Evolutionary conservation across 2,888 invertebrate genomes (phyloP), one percentile per base, ranked within the genome.

Genomic region (Eupithecia exiguata): DNA sequence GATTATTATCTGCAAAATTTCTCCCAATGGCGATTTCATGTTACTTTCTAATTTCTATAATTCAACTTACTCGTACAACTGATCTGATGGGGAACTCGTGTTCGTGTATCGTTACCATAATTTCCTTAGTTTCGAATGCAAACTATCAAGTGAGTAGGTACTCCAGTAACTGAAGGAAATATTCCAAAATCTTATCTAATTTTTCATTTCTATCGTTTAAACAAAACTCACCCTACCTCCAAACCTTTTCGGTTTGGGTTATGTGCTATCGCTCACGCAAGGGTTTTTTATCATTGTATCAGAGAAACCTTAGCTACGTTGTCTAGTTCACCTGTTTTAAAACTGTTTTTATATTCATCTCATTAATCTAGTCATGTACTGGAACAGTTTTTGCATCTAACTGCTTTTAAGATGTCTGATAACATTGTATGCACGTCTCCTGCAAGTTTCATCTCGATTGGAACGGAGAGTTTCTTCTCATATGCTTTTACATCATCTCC

Each of bases 31-130:
- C 36, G 68, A 67, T 72, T 69, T 75, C 10, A 58, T 12, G 75
- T 53, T 21, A 70, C 72, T 75, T 75, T 75, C 70, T 36, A 72
- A 68, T 68, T 78, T 74, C 68, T 66, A 68, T 65, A 72, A 25
- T 14, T 71, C 38, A 74, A 49, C 36, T 62, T 58, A 12, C 43
- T 67, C 21, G 30, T 66, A 43, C 4, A 36, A 69, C n/a, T 18
- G 5, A n/a, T 18, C 30, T 18, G 5, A n/a, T 18, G 2, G 30
- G 30, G 4, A 40, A n/a, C 18, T 67, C 61, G 43, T 69, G 69
- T 18, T 21, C 21, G 21, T 53, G 53, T 12, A 53, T 53, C 53
- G 10, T n/a, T 12, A 53, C 10, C 53, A 21, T 53, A 21, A 53
- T 75, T 71, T 75, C 21, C 35, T 62, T 62, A 35, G 35, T 62